A percentile compares a stretch with the other conserved stretches of the same genome.
Evolutionary conservation across 2,888 invertebrate genomes (phyloP).

Genomic region (Tenthredo livida): DNA sequence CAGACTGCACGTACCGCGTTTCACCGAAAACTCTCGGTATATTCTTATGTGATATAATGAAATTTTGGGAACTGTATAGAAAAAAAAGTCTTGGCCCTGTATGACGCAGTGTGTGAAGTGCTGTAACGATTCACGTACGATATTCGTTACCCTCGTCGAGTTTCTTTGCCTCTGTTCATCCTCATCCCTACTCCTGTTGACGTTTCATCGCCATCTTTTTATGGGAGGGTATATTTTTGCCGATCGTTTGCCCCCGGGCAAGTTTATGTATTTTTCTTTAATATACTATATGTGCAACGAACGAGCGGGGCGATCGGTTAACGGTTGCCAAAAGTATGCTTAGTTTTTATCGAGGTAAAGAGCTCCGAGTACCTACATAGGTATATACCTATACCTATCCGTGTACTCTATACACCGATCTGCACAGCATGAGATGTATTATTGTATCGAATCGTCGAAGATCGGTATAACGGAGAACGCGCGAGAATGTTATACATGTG

Average conservation of each 20-base stretch:
- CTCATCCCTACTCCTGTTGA: not conserved
- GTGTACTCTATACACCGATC: not conserved
- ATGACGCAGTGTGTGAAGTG: not conserved
- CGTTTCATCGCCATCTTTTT: not conserved
- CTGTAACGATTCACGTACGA: not conserved
- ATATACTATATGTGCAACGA: not conserved
- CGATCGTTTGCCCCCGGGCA: not conserved
- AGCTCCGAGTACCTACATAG: not conserved
- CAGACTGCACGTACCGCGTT: too few relatives aligned
- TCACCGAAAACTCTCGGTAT: too few relatives aligned
- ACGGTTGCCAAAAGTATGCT: slow-evolving; percentile 23
- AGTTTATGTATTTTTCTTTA: not conserved
- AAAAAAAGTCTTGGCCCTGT: not conserved
- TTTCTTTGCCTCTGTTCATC: not conserved
- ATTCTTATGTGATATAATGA: too few relatives aligned
- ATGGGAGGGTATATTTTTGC: not conserved
- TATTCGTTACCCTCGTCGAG: not conserved
- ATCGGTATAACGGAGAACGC: slow-evolving; percentile 27
- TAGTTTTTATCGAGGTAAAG: slow-evolving; percentile 11
- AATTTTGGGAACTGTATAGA: too few relatives aligned
- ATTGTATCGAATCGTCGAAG: slow-evolving; percentile 10
- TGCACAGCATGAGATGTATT: not conserved
- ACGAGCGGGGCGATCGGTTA: not conserved
- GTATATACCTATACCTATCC: too few relatives aligned
- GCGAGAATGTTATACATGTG: not conserved